These are phyloP conservation scores for Columba guinea DNA, from an alignment of 2,797 vertebrate species.

Conservation along the genomic window DNA sequence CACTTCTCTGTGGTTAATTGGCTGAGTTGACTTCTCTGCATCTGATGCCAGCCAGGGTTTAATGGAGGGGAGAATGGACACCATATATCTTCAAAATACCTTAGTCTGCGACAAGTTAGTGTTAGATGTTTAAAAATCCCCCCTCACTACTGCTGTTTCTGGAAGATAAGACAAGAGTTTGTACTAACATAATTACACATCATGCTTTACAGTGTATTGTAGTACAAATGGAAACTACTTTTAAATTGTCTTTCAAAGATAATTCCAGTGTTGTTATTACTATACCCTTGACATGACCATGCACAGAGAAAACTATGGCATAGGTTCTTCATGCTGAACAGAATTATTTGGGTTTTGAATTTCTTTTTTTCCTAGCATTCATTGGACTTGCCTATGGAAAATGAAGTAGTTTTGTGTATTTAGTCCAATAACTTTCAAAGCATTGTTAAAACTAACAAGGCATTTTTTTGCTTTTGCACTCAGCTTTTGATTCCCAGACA, in stretches of 20 bases:
- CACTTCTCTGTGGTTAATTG: neutral
- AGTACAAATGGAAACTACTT: neutral
- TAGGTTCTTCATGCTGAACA: neutral
- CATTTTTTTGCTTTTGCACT: neutral
- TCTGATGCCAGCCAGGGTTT: neutral
- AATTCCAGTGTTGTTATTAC: neutral
- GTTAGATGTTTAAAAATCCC: neutral
- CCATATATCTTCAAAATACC: neutral
- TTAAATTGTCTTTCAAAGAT: neutral
- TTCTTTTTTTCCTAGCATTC: neutral
- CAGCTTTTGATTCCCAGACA: neutral
- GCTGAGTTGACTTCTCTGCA: neutral
- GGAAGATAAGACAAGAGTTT: neutral
- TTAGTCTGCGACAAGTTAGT: neutral
- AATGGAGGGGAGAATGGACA: neutral
- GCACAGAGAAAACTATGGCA: neutral
- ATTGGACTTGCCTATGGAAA: neutral
- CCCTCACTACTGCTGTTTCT: neutral
- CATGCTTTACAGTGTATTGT: neutral
- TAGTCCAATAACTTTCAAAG: neutral
- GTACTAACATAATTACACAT: neutral
- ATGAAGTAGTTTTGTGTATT: neutral
- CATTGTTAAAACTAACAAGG: neutral
- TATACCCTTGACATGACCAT: neutral
- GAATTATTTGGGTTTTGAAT: neutral